Percentiles rank a stretch among this genome's conserved stretches.
phyloP scores from a whole-genome alignment of 2,797 vertebrate genomes.

The Tenualosa ilisha region DNA sequence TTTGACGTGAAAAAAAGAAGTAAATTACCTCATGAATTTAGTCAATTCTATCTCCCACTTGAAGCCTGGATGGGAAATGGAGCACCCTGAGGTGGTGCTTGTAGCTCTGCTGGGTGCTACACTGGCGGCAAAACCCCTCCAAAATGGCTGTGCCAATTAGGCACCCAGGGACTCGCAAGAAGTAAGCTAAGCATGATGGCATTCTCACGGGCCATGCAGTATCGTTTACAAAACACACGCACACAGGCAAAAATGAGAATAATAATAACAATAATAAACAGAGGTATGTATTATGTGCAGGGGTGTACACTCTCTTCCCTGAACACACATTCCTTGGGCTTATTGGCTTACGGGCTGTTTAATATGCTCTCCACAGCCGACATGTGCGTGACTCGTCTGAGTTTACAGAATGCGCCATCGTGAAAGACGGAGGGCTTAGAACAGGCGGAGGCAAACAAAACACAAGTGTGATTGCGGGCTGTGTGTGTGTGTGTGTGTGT shows the following conservation, averaged over 20 bases:
- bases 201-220: conserved; percentile 47
- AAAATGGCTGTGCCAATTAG: conserved; percentile 49
- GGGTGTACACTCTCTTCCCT: conserved; percentile 59
- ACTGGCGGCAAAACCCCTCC: background rate
- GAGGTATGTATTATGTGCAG: background rate
- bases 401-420: conserved; percentile 51
- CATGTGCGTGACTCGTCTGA: conserved; percentile 42
- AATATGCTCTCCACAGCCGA: conserved; percentile 62
- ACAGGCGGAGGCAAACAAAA: conserved; percentile 61
- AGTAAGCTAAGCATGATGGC: conserved; percentile 34
- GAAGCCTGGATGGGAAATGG: background rate
- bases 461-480: conserved; percentile 19
- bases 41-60: background rate
- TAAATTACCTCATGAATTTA: background rate
- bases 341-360: conserved; percentile 67
- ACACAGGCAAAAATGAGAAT: conserved; percentile 42
- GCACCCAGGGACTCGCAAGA: conserved; percentile 39
- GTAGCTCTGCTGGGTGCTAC: conserved; percentile 3
- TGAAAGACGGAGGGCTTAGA: conserved; percentile 58
- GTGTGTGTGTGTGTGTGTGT: background rate
- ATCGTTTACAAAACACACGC: conserved; percentile 54
- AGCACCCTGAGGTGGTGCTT: background rate
- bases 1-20: background rate
- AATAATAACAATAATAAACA: background rate
- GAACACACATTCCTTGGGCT: conserved; percentile 59